These are phyloP conservation scores for Ameiurus melas DNA, from an alignment of 2,113 vertebrate species.

Conservation along the genomic window DNA sequence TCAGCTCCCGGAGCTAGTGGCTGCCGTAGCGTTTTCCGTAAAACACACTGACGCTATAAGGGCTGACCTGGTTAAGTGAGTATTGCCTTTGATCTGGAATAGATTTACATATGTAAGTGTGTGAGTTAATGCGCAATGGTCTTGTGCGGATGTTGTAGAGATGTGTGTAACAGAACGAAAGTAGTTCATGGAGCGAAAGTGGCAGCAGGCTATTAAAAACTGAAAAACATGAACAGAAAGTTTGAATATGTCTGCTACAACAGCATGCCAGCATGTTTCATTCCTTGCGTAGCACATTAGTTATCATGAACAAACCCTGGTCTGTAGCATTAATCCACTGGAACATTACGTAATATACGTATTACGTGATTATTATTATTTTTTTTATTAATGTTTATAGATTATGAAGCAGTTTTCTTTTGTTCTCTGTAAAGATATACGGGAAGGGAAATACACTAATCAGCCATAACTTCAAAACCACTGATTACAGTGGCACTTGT, in stretches of 20 bases:
- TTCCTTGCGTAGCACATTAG: background rate
- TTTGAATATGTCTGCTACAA: background rate
- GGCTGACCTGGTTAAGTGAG: conserved; percentile 66
- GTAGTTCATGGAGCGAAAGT: background rate
- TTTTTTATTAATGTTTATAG: background rate
- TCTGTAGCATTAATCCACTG: background rate
- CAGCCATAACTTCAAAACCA: too few species aligned
- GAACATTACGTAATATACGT: background rate
- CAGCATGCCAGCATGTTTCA: background rate
- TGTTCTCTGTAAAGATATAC: background rate
- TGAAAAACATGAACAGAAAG: background rate
- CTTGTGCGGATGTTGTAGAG: conserved; percentile 3
- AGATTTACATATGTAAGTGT: conserved; percentile 39
- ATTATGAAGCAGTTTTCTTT: background rate
- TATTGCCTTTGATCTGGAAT: conserved; percentile 52
- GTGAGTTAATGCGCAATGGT: conserved; percentile 7
- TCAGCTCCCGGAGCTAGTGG: conserved; percentile 67
- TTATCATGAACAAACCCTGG: background rate
- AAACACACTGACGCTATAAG: conserved; percentile 67
- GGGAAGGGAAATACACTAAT: too few species aligned
- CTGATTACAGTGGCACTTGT: too few species aligned
- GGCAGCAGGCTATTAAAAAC: background rate
- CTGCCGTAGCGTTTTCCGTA: conserved; percentile 63
- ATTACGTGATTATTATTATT: background rate
- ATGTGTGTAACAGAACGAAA: conserved; percentile 9